phyloP scores from a whole-genome alignment of 2,113 vertebrate genomes.

The Archilochus colubris region DNA sequence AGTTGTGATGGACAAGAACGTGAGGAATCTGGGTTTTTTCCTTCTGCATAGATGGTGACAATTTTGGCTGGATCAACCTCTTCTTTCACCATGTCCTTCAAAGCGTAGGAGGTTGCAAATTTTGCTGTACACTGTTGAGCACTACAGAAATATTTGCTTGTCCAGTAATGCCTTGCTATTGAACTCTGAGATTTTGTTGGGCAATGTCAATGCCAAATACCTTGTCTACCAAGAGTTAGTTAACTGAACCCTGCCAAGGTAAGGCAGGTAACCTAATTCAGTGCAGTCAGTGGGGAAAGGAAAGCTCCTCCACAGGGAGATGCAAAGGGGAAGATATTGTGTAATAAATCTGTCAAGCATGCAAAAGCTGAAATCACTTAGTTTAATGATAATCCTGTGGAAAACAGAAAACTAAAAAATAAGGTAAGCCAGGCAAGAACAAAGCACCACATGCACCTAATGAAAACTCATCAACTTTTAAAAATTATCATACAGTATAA shows the following conservation, averaged over 20 bases:
- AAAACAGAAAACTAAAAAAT: not conserved
- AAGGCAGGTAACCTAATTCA: not conserved
- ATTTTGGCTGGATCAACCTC: not conserved
- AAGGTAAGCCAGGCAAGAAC: not conserved
- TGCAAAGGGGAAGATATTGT: not conserved
- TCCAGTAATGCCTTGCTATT: not conserved
- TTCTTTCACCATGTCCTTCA: not conserved
- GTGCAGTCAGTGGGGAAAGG: not conserved
- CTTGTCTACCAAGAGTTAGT: not conserved
- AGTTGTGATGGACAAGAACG: not conserved
- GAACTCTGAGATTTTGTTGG: not conserved
- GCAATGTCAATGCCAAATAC: not conserved
- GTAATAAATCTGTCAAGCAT: not conserved
- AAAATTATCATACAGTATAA: not conserved
- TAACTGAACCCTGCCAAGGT: not conserved
- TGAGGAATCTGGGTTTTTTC: not conserved
- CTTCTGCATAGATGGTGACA: not conserved
- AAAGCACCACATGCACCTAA: not conserved
- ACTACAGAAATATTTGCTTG: not conserved
- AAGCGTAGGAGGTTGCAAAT: fast-evolving
- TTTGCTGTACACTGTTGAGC: not conserved
- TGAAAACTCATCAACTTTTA: not conserved
- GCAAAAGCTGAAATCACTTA: not conserved
- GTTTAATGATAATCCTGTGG: not conserved
- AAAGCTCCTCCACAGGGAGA: not conserved